Base-by-base conservation (phyloP, 2,113 vertebrate species). In the Henicopernis longicauda region DNA sequence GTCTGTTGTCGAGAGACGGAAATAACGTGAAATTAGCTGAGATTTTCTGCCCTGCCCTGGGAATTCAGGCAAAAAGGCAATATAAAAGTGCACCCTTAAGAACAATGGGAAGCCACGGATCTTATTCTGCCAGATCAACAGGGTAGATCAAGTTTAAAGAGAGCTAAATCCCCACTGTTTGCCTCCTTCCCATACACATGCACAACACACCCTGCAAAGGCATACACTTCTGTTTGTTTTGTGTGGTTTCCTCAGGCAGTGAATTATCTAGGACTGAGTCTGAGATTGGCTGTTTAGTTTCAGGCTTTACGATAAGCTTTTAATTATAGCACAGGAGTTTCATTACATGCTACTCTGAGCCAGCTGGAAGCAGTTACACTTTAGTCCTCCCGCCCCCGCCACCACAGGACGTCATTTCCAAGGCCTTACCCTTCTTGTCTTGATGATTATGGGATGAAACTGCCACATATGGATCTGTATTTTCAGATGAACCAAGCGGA, bases 361-460 rank as follows among this genome's bases (percentile, higher is more conserved):
- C 98, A 98, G 99, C 99, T 99, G 99, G 99, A 99, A 99, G 99
- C 98, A 99, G 98, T 97, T 95, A 98, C 97, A 98, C 93, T 93
- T 96, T 94, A 98, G 95, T 94, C 94, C 95, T 98, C 98, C 98
- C 98, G 96, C 98, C 98, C 96, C 52, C 96, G 95, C 97, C 95
- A 96, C 59, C 79, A 94, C 89, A 98, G 98, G 97, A 97, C 54
- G 76, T 97, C 95, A 96, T 98, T 99, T 99, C 99, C 99, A 99
- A 99, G 99, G 99, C 98, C 99, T 99, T 99, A 99, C 99, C 99
- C 98, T 99, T 99, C 98, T 98, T 98, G 98, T 99, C 99, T 90
- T 99, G 99, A 98, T 99, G 99, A 98, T 99, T 99, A 99, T 99
- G 99, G 98, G 99, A 99, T 97, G 99, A 99, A 97, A 99, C 98